Conservation (phyloP, 2,113 vertebrate genomes). For the Lanius ludovicianus region DNA sequence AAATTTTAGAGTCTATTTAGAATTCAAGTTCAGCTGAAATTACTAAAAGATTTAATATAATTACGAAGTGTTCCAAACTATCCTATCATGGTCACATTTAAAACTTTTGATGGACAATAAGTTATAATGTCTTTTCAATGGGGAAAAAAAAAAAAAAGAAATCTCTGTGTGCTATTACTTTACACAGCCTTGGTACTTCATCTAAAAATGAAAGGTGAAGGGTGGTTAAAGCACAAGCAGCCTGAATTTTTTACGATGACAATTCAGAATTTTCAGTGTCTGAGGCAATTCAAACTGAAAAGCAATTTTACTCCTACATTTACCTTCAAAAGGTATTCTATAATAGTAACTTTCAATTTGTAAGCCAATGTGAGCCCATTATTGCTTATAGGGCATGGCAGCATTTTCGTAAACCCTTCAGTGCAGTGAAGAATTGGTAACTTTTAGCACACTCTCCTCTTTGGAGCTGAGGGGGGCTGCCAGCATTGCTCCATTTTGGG, state of each 20-base stretch:
- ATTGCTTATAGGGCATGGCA: not conserved
- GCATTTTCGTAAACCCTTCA: not conserved
- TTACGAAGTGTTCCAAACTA: not conserved
- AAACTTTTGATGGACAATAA: not conserved
- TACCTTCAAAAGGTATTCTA: conserved; percentile 1
- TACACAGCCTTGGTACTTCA: not conserved
- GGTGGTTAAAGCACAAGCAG: not conserved
- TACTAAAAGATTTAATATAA: not conserved
- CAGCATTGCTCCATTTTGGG: not conserved
- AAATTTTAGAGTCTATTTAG: not conserved
- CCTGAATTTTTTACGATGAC: conserved; percentile 14
- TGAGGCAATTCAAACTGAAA: conserved; percentile 36
- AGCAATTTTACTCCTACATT: conserved; percentile 32
- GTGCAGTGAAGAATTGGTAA: not conserved
- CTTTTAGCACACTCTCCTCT: not conserved
- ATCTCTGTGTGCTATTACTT: not conserved
- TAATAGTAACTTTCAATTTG: conserved; percentile 14
- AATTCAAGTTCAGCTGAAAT: not conserved
- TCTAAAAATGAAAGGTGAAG: not conserved
- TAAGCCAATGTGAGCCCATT: not conserved
- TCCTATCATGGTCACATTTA: not conserved
- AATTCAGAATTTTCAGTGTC: conserved; percentile 43
- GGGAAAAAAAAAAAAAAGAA: not conserved
- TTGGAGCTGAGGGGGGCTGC: not conserved
- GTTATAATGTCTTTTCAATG: not conserved